Conservation (phyloP, 2,888 invertebrate species). For the Bimastos eiseni region DNA sequence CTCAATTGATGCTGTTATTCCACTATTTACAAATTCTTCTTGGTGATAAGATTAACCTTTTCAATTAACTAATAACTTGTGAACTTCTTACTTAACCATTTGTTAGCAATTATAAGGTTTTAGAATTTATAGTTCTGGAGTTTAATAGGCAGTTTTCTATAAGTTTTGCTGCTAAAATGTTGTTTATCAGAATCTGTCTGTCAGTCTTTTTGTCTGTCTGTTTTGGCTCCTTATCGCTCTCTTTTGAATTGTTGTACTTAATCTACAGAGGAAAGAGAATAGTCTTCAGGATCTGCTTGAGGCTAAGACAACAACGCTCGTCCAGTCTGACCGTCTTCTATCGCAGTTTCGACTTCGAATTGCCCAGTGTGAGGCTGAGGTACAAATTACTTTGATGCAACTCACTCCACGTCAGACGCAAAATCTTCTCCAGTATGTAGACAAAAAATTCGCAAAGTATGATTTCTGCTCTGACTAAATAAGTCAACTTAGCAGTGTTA, state of each 20-base stretch:
- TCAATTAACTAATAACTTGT: neutral
- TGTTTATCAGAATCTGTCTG: neutral
- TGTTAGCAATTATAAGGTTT: neutral
- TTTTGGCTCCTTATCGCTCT: neutral
- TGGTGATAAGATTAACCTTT: neutral
- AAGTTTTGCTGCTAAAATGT: neutral
- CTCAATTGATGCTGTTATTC: neutral
- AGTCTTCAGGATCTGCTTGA: constrained; percentile 58
- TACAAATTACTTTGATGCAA: constrained; percentile 34
- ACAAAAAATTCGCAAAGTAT: no score
- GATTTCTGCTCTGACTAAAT: no score
- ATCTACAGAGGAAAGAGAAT: constrained; percentile 36
- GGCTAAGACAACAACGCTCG: constrained; percentile 59
- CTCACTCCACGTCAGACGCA: no score
- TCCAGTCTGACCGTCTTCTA: constrained; percentile 61
- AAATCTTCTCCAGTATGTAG: neutral
- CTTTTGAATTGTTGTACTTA: constrained; percentile 8
- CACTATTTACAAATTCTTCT: neutral
- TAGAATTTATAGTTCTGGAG: neutral
- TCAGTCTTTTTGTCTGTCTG: neutral
- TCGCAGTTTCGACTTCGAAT: constrained; percentile 54
- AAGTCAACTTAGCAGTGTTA: no score
- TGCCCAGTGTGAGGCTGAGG: constrained; percentile 58
- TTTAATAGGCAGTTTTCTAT: neutral
- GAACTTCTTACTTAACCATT: neutral